A percentile compares a stretch with the other conserved stretches of the same genome.
Evolutionary conservation across 2,888 invertebrate genomes (phyloP).

Genomic region (Apodemia zela): DNA sequence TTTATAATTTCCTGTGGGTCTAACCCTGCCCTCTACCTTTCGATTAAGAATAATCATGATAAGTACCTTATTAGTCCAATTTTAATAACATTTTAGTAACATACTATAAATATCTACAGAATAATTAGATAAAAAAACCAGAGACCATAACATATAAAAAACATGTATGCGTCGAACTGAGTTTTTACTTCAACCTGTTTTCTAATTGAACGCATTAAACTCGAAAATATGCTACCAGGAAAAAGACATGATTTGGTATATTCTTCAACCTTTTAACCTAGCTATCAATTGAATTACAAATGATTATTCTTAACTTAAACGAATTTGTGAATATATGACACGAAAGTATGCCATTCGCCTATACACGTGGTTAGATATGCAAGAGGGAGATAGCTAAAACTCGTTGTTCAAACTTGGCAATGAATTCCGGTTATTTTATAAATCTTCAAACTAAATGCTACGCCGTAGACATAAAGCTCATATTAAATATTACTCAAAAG

Average conservation of each 20-base stretch:
- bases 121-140: background rate
- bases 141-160: background rate
- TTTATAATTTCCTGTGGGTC: too few relatives aligned
- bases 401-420: slow-evolving; percentile 73
- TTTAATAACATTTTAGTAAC: background rate
- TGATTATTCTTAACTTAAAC: slow-evolving; percentile 18
- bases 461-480: slow-evolving; percentile 11
- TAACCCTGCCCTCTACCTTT: too few relatives aligned
- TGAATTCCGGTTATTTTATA: slow-evolving; percentile 46
- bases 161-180: too few relatives aligned
- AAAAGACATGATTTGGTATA: background rate
- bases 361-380: slow-evolving; percentile 54
- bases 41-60: background rate
- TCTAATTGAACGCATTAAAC: background rate
- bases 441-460: slow-evolving; percentile 37
- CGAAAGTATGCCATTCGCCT: slow-evolving; percentile 42
- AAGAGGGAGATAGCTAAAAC: slow-evolving; percentile 58
- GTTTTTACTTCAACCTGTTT: too few relatives aligned
- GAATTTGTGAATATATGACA: slow-evolving; percentile 16
- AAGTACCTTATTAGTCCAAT: background rate
- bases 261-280: background rate
- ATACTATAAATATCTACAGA: background rate
- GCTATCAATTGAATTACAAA: slow-evolving; percentile 1
- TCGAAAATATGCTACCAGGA: background rate
- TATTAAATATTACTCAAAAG: slow-evolving; percentile 38